Percentiles rank a stretch among this genome's conserved stretches.
These are phyloP conservation scores for Agrochola lota DNA, from an alignment of 2,888 invertebrate species.

Conservation along the genomic window DNA sequence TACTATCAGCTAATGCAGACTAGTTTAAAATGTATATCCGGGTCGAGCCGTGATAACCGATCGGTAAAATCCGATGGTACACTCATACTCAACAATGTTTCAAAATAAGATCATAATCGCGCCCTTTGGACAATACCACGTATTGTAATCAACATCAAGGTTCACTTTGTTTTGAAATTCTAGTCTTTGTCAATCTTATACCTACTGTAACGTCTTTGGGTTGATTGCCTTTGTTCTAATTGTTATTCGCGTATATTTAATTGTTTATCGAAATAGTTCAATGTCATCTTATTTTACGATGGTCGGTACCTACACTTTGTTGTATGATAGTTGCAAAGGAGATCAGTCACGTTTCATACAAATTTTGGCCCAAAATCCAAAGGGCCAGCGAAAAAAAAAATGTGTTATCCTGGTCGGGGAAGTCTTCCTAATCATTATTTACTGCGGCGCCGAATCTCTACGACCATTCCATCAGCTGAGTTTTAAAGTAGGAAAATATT, in stretches of 20 bases:
- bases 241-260: conserved; percentile 23
- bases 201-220: conserved; percentile 17
- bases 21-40: conserved; percentile 52
- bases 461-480: too few relatives aligned
- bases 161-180: conserved; percentile 61
- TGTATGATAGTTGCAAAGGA: conserved; percentile 14
- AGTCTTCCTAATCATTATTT: too few relatives aligned
- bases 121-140: conserved; percentile 68
- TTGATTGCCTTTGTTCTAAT: conserved; percentile 51
- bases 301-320: background rate
- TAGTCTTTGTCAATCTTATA: conserved; percentile 57
- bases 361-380: too few relatives aligned
- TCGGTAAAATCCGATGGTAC: conserved; percentile 4
- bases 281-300: conserved; percentile 31
- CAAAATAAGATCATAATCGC: conserved; percentile 66
- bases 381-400: too few relatives aligned
- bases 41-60: conserved; percentile 58
- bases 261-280: conserved; percentile 47
- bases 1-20: conserved; percentile 50
- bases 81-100: conserved; percentile 28
- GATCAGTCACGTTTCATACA: too few relatives aligned
- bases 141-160: conserved; percentile 68
- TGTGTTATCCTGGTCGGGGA: too few relatives aligned
- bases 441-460: too few relatives aligned
- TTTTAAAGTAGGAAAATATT: too few relatives aligned